Evolutionary conservation across 1,140 invertebrate genomes (phyloP), one percentile per base, ranked within the genome.

Genomic region (Ips nitidus): DNA sequence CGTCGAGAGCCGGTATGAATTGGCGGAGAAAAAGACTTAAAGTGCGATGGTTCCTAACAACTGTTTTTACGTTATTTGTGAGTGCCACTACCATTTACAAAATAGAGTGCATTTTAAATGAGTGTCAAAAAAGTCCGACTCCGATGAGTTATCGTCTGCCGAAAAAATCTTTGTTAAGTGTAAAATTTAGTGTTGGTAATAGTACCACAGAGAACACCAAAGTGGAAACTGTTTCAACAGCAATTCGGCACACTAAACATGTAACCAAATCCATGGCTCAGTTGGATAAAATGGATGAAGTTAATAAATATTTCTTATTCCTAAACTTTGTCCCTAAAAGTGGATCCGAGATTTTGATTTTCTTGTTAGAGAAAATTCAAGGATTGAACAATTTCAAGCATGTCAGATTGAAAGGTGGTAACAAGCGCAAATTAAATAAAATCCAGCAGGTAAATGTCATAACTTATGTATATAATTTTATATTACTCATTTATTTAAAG

Each of bases 321-420:
- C 83, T 89, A 70, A 90, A 89, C 68, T 80, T 86, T 45, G 82
- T 90, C 53, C 88, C 89, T 1, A 86, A 86, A 63, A 83, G 86
- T 40, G 89, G 88, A 3, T 84, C 85, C n/a, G 88, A 89, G 73
- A 81, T 88, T 69, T 75, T 90, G n/a, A 84, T 88, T 2, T 75
- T 88, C n/a, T 78, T 90, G 3, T 73, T 91, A 4, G 84, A 88
- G 70, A 84, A 84, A 76, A 78, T 90, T 38, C 84, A 88, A 69
- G 84, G 84, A 8, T 78, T 74, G 62, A 89, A 90, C 75, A 83
- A 82, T 64, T 90, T 89, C 74, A 84, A 83, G 61, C 88, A 90
- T 73, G 81, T 88, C 56, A 76, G 86, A 63, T 76, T 88, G 50
- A 82, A 81, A 41, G 81, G 80, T 2, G 81, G 81, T 2, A 80